Percentiles rank a stretch among this genome's conserved stretches.
These are phyloP conservation scores for Eurystomus gularis DNA, from an alignment of 2,113 vertebrate species.

Conservation along the genomic window DNA sequence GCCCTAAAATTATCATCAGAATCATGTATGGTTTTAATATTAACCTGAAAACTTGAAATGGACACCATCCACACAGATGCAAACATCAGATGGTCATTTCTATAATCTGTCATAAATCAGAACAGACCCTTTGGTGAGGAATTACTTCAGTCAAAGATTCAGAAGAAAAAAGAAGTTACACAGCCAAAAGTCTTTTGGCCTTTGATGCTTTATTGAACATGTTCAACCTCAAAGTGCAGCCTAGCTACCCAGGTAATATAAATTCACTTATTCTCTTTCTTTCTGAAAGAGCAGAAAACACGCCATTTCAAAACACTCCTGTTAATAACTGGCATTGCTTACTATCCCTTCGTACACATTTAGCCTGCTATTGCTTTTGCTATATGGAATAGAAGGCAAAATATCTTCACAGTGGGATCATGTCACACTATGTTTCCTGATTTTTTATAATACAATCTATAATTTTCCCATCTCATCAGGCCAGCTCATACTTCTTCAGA, in stretches of 20 bases:
- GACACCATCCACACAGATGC: neutral
- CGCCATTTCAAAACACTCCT: neutral
- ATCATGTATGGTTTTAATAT: neutral
- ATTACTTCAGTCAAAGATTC: neutral
- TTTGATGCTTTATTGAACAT: slow-evolving; percentile 13
- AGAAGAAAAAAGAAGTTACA: neutral
- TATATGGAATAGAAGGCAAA: neutral
- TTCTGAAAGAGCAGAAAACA: neutral
- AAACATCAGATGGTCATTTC: neutral
- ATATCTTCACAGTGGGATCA: neutral
- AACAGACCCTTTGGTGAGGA: neutral
- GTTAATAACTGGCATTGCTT: neutral
- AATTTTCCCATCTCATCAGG: neutral
- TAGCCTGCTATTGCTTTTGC: neutral
- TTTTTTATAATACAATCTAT: neutral
- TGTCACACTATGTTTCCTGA: neutral
- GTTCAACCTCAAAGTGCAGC: neutral
- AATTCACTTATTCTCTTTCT: neutral
- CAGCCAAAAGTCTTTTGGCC: neutral
- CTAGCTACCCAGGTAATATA: neutral
- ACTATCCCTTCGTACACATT: neutral
- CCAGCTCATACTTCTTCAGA: neutral
- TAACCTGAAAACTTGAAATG: neutral
- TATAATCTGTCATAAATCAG: neutral
- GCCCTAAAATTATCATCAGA: neutral